Evolutionary conservation across 1,140 invertebrate species (phyloP).

Genomic region (Drosophila sechellia): DNA sequence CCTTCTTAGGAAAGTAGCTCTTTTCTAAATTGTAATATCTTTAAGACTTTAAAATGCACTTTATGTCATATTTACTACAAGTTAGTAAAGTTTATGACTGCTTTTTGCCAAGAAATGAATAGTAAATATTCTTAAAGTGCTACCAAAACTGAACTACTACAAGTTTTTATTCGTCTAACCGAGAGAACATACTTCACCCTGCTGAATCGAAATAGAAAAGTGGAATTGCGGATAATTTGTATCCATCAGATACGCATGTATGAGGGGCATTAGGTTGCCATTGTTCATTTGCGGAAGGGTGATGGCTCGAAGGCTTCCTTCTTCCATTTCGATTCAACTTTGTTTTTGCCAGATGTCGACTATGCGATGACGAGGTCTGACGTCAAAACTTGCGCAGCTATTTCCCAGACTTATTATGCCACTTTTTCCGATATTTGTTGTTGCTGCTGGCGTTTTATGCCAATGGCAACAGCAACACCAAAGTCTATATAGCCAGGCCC

Average conservation of each 20-base stretch:
- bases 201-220: constrained; percentile 8
- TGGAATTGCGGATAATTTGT: constrained; percentile 36
- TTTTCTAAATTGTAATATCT: no score
- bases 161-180: not conserved
- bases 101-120: not conserved
- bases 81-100: no score
- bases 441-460: constrained; percentile 9
- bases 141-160: not conserved
- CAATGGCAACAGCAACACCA: constrained; percentile 10
- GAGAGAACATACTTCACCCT: not conserved
- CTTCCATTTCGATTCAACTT: constrained; percentile 12
- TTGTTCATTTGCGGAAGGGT: constrained; percentile 24
- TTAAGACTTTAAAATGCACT: not conserved
- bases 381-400: constrained; percentile 60
- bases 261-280: constrained; percentile 52
- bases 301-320: constrained; percentile 17
- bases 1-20: not conserved
- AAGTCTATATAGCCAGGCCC: constrained; percentile 13
- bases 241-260: constrained; percentile 61
- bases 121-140: not conserved
- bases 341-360: constrained; percentile 63
- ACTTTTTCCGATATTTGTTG: constrained; percentile 24
- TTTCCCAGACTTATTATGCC: constrained; percentile 50
- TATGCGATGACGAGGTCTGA: constrained; percentile 40
- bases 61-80: no score